Base-by-base conservation (phyloP, 2,113 vertebrate genomes). In the Xyliphius kryptos region DNA sequence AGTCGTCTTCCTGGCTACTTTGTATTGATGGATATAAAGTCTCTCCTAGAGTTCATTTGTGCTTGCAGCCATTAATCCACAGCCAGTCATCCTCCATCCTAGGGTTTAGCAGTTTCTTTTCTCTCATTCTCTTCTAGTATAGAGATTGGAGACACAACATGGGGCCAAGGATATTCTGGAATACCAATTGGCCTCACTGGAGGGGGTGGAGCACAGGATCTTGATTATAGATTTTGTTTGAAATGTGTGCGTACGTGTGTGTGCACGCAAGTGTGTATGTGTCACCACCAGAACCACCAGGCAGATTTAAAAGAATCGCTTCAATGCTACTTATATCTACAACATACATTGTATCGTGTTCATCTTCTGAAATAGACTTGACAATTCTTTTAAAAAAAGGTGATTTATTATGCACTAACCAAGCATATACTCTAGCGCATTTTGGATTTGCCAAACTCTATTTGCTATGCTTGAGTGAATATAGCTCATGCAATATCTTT, bases 191-290 rank as follows among this genome's bases (percentile, higher is more conserved):
- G 80, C 76, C 80, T 77, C 84, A 82, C 77, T 73, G 5, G 79
- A 81, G 83, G 83, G 79, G 77, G 79, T 68, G 66, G 73, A 80
- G 77, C 76, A 71, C 77, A 74, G 81, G 79, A 85, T 86, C 84
- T 82, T 77, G 80, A 88, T 88, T 86, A 85, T 87, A 87, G 83
- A 86, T 86, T 86, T 89, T 63, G 58, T 79, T 82, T 79, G 78
- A 82, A 85, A 80, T 74, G 56, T 76, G 72, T 78, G 60, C 66
- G 20, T 53, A 26, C 21, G 46, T 59, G 55, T 52, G 4, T 48
- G 36, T 64, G 43, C 62, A 26, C 63, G 54, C 66, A 11, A 54
- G 49, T 44, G 58, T 16, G 26, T 22, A n/a, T 55, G 60, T 56
- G 47, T 59, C 48, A 66, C 47, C 38, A 57, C 43, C 32, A 55